phyloP scores from a whole-genome alignment of 2,888 invertebrate genomes.

The Cosmia trapezina region DNA sequence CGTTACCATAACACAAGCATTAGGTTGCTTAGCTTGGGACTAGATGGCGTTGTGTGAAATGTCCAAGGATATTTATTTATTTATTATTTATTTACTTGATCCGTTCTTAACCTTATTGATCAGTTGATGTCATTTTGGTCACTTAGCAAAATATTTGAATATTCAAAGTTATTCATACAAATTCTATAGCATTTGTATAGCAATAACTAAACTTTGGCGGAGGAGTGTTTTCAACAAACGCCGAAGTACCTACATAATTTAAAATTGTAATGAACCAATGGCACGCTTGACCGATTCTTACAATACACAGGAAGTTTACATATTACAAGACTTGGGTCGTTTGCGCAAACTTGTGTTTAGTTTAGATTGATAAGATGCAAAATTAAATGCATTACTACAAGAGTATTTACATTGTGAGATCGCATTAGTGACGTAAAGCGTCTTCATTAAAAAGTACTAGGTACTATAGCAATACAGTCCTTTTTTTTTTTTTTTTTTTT shows the following conservation, averaged over 20 bases:
- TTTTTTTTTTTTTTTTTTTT: no score
- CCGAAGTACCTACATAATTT: conserved; percentile 64
- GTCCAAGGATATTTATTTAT: no score
- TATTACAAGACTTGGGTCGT: conserved; percentile 37
- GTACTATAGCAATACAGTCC: no score
- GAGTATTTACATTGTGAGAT: conserved; percentile 47
- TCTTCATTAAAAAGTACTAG: no score
- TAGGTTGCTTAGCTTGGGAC: no score
- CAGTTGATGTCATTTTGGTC: not conserved
- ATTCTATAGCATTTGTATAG: conserved; percentile 15
- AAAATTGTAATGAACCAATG: conserved; percentile 73
- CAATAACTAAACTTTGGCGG: conserved; percentile 21
- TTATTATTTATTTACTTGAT: no score
- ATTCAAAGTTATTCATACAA: conserved; percentile 25
- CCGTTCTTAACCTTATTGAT: not conserved
- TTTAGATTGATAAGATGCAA: conserved; percentile 41
- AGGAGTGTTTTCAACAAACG: conserved; percentile 47
- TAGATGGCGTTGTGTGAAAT: no score
- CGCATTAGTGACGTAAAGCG: conserved; percentile 44
- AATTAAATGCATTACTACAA: conserved; percentile 19
- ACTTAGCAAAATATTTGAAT: not conserved
- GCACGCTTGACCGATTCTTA: conserved; percentile 72
- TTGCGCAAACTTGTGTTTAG: conserved; percentile 46
- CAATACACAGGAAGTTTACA: conserved; percentile 69
- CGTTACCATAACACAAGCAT: no score